Base-by-base conservation (phyloP, 2,888 invertebrate species). In the Mycalesis mineus region DNA sequence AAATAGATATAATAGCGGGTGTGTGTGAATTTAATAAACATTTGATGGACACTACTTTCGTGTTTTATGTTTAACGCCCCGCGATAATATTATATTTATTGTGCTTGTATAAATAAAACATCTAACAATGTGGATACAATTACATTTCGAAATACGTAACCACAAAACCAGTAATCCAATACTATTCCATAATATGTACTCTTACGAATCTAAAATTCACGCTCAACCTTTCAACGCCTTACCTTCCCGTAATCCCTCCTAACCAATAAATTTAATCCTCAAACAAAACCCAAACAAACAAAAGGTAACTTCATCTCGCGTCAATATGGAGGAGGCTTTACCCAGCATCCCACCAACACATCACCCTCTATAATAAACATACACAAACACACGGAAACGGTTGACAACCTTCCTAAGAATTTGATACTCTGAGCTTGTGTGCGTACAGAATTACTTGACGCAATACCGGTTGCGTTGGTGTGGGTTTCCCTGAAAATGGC, bases 401-500 rank as follows among this genome's bases (percentile, higher is more conserved):
- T 59, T 53, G 65, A 59, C 62, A 70, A 71, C 70, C 69, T 73
- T 68, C 69, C 71, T 70, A 60, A 71, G 69, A 73, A 78, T 75
- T 78, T 80, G 75, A 79, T 77, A 81, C 63, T 63, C 66, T 65
- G 60, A 60, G 61, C 62, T 50, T 58, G 55, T 60, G 56, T 67
- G 75, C 71, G 74, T 70, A 71, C 61, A 66, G 52, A 59, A 63
- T 59, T 61, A 53, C 51, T 44, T 55, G 62, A 57, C 58, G 58
- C 68, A 57, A 65, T 57, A 60, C 56, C 13, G 14, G 7, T 44
- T 57, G 61, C 7, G 7, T 57, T 62, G 73, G 82, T 82, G 77
- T 80, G 75, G 41, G 80, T 74, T 73, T 74, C 69, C 72, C 81
- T 80, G 84, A 84, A 87, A 87, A 88, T 88, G 88, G 88, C 88